A percentile compares a stretch with the other conserved stretches of the same genome.
These are phyloP conservation scores for Maniola jurtina DNA, from an alignment of 1,140 invertebrate genomes.

Conservation along the genomic window DNA sequence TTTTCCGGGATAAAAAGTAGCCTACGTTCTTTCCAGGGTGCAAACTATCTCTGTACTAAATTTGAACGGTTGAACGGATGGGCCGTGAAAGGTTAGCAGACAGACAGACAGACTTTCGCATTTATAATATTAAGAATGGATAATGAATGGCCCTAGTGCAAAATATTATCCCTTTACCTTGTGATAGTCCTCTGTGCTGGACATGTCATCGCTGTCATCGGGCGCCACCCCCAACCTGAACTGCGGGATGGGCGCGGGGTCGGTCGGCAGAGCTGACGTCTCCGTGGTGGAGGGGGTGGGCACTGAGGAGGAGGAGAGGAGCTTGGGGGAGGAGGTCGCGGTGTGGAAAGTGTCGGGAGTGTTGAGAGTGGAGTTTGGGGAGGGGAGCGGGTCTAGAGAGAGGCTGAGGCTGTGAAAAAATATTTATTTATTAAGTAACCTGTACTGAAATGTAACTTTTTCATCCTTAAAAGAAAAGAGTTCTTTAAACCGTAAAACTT, in stretches of 20 bases:
- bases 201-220: constrained; percentile 75
- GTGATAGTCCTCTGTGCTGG: constrained; percentile 73
- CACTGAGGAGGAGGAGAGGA: constrained; percentile 44
- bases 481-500: too few species aligned
- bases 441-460: too few species aligned
- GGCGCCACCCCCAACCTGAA: constrained; percentile 49
- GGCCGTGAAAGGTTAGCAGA: too few species aligned
- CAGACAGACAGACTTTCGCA: too few species aligned
- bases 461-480: too few species aligned
- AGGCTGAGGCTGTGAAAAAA: constrained; percentile 48
- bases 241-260: constrained; percentile 40
- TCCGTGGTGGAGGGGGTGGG: constrained; percentile 53
- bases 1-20: too few species aligned
- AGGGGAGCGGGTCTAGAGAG: constrained; percentile 56
- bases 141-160: too few species aligned
- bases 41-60: too few species aligned
- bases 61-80: too few species aligned
- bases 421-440: neutral
- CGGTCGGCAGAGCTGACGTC: constrained; percentile 49
- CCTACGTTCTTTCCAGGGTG: too few species aligned
- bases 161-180: too few species aligned
- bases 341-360: constrained; percentile 87
- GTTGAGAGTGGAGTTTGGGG: constrained; percentile 67
- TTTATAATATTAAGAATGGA: too few species aligned
- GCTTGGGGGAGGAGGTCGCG: constrained; percentile 78